Evolutionary conservation across 2,113 vertebrate genomes (phyloP), one percentile per base, ranked within the genome.

Genomic region (Mus musculus): DNA sequence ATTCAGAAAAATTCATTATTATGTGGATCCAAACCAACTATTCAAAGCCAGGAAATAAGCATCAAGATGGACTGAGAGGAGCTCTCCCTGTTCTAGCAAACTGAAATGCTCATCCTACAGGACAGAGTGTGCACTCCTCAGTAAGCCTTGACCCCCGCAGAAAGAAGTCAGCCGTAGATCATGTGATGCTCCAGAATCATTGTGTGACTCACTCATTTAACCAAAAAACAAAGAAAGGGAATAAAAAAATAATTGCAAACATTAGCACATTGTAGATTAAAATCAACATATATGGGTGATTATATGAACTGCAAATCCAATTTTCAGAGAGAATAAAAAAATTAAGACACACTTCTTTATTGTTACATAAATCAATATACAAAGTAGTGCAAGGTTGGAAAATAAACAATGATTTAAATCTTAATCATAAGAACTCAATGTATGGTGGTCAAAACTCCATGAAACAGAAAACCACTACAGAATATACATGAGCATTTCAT

Each of bases 241-340:
- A 59, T 59, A 17, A 3, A 56, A 56, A 56, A 56, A 56, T 56
- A 56, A 1, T 3, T 59, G 11, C 73, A 46, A 76, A 81, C 49
- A 6, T 61, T 19, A 59, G 14, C 17, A 46, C 67, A 81, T 52
- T 11, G 14, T 90, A 52, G 56, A 42, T 69, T 87, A 52, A 93
- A 81, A 39, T 89, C 4, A 4, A 75, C n/a, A 6, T 77, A 54
- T 65, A 77, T 9, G 26, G 2, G 56, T 61, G 39, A 67, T 59
- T 76, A 16, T 46, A 89, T 61, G 9, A 61, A 84, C 26, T 39
- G 2, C 2, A 84, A 12, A 20, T 42, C 13, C 39, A 52, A 89
- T 87, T 92, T 7, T 80, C 86, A 89, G 75, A 77, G 9, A 67
- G 13, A 88, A 75, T 63, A n/a, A 56, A 94, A 93, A 61, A 76